Conservation (phyloP, 2,888 invertebrate genomes). For the Isotomurus palustris region DNA sequence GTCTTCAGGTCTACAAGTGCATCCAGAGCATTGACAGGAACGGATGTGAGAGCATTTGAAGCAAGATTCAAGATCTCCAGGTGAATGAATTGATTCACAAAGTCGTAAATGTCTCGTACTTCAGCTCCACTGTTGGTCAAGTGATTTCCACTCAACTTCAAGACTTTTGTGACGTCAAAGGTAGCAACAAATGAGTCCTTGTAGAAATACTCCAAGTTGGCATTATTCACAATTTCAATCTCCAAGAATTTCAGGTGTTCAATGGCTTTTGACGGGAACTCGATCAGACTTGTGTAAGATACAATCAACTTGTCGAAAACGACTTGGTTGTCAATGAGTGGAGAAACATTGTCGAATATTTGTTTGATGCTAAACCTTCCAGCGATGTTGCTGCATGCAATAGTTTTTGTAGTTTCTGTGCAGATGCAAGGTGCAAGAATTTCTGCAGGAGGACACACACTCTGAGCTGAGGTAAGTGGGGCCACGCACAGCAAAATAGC, state of each 20-base stretch:
- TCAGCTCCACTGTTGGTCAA: neutral
- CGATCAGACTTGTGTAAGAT: neutral
- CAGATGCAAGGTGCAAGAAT: neutral
- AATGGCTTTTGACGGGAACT: conserved; percentile 2
- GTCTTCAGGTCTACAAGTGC: neutral
- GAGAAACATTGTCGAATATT: conserved; percentile 1
- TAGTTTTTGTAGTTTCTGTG: neutral
- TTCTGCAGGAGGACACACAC: neutral
- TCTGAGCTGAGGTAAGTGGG: too few species aligned
- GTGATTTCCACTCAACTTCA: neutral
- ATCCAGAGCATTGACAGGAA: neutral
- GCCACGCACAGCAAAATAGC: too few species aligned
- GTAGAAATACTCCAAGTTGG: conserved; percentile 7
- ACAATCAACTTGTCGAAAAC: conserved; percentile 5
- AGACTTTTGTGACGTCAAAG: neutral
- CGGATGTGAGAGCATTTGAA: neutral
- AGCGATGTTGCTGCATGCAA: conserved; percentile 1
- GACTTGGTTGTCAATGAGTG: neutral
- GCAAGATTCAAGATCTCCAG: neutral
- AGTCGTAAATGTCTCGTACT: conserved; percentile 11
- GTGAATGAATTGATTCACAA: neutral
- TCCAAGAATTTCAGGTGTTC: conserved; percentile 3
- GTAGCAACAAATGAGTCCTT: conserved; percentile 5
- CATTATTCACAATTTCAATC: neutral
- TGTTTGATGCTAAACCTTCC: conserved; percentile 10